Evolutionary conservation across 2,888 invertebrate species (phyloP).

Genomic region (Anoncus sp.): DNA sequence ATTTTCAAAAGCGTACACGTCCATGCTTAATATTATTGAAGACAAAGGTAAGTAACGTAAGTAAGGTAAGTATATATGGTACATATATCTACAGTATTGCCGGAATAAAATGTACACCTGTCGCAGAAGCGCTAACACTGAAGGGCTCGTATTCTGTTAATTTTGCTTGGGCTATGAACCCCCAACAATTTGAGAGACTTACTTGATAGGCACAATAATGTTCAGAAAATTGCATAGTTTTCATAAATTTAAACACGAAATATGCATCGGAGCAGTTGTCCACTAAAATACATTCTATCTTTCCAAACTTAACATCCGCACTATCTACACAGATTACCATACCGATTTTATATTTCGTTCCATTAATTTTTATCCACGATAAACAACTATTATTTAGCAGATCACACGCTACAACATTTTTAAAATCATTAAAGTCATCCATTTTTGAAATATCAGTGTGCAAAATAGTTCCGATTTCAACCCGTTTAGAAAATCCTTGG

Average conservation of each 20-base stretch:
- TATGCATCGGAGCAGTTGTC: constrained; percentile 2
- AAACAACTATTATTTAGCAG: constrained; percentile 2
- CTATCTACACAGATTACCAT: constrained; percentile 79
- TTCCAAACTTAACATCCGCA: constrained; percentile 2
- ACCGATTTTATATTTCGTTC: constrained; percentile 71
- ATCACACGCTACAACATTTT: constrained; percentile 3
- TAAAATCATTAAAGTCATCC: constrained; percentile 4
- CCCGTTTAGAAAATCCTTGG: constrained; percentile 6
- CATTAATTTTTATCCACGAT: constrained; percentile 28
- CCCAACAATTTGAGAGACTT: constrained; percentile 2
- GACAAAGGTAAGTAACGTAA: too few relatives aligned
- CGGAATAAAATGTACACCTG: not conserved
- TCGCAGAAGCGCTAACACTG: not conserved
- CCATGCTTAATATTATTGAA: too few relatives aligned
- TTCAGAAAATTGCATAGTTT: not conserved
- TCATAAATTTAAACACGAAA: not conserved
- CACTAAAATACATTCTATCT: not conserved
- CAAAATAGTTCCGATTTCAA: constrained; percentile 3
- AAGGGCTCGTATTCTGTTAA: not conserved
- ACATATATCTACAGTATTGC: not conserved
- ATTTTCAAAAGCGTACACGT: too few relatives aligned
- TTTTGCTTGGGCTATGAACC: not conserved
- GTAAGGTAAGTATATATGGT: too few relatives aligned
- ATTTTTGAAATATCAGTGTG: not conserved
- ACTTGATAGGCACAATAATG: not conserved